A percentile compares a stretch with the other conserved stretches of the same genome.
Conservation (phyloP, 1,140 invertebrate species). For the Chironomus tepperi region DNA sequence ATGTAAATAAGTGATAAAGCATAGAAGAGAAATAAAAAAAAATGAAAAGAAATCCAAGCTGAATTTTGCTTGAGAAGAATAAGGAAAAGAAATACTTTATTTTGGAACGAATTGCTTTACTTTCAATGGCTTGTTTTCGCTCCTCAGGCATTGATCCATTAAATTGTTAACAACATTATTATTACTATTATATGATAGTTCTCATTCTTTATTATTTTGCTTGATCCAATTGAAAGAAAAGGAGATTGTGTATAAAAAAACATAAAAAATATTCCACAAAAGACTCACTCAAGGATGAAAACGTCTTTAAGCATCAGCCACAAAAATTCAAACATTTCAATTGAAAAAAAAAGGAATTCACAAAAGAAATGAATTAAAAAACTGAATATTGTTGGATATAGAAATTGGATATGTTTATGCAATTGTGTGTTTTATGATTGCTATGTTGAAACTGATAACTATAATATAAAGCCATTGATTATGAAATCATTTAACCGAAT, state of each 20-base stretch:
- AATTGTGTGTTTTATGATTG: constrained; percentile 9
- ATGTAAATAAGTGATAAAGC: background rate
- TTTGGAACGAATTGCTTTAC: background rate
- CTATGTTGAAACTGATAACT: background rate
- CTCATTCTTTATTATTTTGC: background rate
- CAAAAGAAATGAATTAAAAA: constrained; percentile 7
- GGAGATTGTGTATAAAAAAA: background rate
- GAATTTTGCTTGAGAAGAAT: too few species aligned
- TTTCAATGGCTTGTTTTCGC: constrained; percentile 5
- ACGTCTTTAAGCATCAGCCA: constrained; percentile 19
- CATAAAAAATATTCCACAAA: background rate
- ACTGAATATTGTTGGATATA: background rate
- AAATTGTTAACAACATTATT: constrained; percentile 15
- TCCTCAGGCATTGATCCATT: constrained; percentile 11
- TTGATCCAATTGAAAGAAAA: constrained; percentile 1
- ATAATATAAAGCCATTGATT: background rate
- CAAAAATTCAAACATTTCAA: background rate
- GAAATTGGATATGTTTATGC: constrained; percentile 17
- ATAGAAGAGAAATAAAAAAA: too few species aligned
- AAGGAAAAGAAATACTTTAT: too few species aligned
- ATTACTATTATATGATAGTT: constrained; percentile 11
- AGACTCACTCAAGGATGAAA: constrained; percentile 18
- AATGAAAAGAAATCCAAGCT: too few species aligned
- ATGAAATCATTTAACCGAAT: constrained; percentile 3
- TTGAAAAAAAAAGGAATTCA: background rate